Conservation (phyloP, 2,113 vertebrate genomes). For the Gambusia holbrooki region DNA sequence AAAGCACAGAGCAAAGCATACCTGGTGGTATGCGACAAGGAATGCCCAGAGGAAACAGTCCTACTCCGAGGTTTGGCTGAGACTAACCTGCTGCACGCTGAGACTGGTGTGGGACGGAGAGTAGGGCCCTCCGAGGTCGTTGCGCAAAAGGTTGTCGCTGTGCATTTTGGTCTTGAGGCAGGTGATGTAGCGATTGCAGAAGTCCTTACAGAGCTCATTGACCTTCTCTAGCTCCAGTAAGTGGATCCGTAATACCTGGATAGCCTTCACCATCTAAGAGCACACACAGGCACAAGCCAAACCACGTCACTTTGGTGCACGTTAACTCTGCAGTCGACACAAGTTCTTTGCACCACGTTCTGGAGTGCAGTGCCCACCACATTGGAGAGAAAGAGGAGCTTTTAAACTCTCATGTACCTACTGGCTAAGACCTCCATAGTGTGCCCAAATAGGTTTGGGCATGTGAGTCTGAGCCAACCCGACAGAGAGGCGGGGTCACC, state of each 20-base stretch:
- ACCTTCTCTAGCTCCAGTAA: constrained; percentile 98
- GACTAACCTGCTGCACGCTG: constrained; percentile 87
- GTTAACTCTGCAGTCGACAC: no score
- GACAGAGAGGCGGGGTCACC: no score
- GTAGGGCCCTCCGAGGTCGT: constrained; percentile 94
- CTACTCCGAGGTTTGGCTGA: not conserved
- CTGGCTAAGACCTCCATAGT: no score
- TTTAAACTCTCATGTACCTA: no score
- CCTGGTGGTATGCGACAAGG: constrained; percentile 8
- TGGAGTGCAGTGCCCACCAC: no score
- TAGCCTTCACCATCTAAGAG: constrained; percentile 95
- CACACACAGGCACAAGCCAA: constrained; percentile 6
- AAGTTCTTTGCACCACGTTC: no score
- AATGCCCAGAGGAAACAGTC: no score
- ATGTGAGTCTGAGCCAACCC: no score
- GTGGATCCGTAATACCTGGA: constrained; percentile 97
- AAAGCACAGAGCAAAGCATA: constrained; percentile 7
- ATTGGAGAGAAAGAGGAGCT: no score
- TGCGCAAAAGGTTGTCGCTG: constrained; percentile 98
- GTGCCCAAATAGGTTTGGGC: no score
- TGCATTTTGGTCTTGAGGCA: constrained; percentile 99
- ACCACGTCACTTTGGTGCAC: not conserved
- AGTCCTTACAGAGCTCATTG: constrained; percentile 98
- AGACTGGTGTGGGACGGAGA: constrained; percentile 94
- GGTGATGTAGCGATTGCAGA: constrained; percentile 99